A percentile compares a stretch with the other conserved stretches of the same genome.
Conservation (phyloP, 2,113 vertebrate genomes). For the Phoxinus phoxinus region DNA sequence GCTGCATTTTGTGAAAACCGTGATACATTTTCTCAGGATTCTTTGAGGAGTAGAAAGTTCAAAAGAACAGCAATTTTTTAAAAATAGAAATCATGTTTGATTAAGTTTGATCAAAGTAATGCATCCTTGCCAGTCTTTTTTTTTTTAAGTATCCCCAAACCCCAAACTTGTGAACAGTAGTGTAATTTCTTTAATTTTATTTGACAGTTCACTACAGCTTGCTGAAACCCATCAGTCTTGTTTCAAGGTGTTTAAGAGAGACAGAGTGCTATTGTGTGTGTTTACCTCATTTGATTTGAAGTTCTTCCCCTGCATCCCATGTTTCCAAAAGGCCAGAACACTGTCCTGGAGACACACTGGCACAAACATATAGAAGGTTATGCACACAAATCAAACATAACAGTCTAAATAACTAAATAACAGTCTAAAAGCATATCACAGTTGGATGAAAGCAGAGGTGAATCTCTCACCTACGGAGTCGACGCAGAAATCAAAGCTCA, state of each 20-base stretch:
- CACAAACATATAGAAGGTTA: conserved; percentile 42
- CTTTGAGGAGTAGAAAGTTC: no score
- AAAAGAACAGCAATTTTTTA: no score
- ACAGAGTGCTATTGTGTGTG: background rate
- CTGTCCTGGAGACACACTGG: conserved; percentile 98
- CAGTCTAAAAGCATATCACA: background rate
- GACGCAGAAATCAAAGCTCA: conserved; percentile 97
- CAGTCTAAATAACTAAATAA: no score
- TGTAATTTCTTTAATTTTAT: background rate
- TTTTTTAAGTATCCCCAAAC: no score
- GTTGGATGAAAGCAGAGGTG: background rate
- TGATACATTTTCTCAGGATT: no score
- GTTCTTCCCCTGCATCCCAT: conserved; percentile 98
- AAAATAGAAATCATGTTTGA: no score
- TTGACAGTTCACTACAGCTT: background rate
- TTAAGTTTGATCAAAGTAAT: no score
- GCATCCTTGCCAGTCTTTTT: no score
- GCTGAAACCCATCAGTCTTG: background rate
- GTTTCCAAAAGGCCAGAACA: conserved; percentile 98
- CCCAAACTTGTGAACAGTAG: no score
- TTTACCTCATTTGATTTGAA: conserved; percentile 97
- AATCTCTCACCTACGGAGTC: conserved; percentile 90
- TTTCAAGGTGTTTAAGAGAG: background rate
- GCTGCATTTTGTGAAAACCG: no score
- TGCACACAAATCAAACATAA: background rate